Evolutionary conservation across 2,888 invertebrate species (phyloP).

Genomic region (Lottia gigantea): DNA sequence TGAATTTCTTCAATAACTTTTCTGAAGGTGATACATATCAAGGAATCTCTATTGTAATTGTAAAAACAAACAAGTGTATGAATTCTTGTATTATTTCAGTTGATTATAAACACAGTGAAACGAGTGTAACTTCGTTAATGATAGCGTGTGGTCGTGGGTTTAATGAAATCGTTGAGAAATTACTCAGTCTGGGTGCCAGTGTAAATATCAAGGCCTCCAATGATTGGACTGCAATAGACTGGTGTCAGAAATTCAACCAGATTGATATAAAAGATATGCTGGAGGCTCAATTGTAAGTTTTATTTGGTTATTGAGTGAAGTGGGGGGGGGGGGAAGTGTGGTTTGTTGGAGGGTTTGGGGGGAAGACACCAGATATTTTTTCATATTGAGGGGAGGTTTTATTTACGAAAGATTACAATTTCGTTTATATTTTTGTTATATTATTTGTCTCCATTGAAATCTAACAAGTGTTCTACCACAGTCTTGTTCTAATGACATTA

Average conservation of each 20-base stretch:
- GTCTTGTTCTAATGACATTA: no score
- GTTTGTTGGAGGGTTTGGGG: no score
- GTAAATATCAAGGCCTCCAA: conserved; percentile 73
- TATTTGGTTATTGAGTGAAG: no score
- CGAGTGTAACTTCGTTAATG: conserved; percentile 81
- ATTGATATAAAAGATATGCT: conserved; percentile 75
- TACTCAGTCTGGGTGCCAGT: conserved; percentile 80
- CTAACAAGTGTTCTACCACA: no score
- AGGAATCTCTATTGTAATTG: no score
- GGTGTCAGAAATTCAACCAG: conserved; percentile 76
- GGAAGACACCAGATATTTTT: no score
- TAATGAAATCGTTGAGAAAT: conserved; percentile 76
- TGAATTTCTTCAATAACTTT: no score
- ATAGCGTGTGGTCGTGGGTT: conserved; percentile 81
- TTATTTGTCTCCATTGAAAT: neutral
- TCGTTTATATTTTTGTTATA: neutral
- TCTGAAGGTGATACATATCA: no score
- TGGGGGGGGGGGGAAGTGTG: no score
- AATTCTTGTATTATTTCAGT: conserved; percentile 63
- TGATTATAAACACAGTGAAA: conserved; percentile 77
- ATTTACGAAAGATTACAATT: no score
- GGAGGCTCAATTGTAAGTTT: conserved; percentile 69
- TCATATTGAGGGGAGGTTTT: no score
- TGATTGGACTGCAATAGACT: conserved; percentile 79
- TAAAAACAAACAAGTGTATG: no score